Conservation (phyloP, 2,113 vertebrate genomes). For the Anguilla rostrata region DNA sequence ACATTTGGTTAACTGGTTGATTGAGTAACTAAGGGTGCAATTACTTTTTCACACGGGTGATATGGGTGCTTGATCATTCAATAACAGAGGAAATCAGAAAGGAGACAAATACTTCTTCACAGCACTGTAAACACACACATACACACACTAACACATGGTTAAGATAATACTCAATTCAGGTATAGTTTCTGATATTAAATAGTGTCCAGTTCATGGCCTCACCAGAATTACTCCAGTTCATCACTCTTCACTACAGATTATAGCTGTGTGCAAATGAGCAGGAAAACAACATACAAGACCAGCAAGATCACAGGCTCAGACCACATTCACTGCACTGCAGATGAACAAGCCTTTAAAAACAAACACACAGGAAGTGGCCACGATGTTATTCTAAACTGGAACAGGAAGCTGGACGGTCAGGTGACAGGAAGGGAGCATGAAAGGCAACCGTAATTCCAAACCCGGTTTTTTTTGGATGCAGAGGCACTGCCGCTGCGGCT, state of each 20-base stretch:
- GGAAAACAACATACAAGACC: background rate
- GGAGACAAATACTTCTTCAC: too few relatives aligned
- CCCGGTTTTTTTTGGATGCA: background rate
- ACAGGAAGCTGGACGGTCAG: background rate
- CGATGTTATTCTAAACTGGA: background rate
- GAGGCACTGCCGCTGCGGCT: background rate
- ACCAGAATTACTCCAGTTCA: slow-evolving; percentile 7
- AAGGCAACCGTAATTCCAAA: background rate
- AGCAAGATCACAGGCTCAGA: background rate
- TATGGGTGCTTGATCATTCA: too few relatives aligned
- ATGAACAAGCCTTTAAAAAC: background rate
- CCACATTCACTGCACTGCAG: too few relatives aligned
- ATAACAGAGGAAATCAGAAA: too few relatives aligned
- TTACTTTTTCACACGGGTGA: too few relatives aligned
- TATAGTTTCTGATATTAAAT: too few relatives aligned
- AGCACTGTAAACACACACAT: too few relatives aligned
- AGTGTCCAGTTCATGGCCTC: background rate
- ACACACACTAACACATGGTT: too few relatives aligned
- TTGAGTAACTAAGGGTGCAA: too few relatives aligned
- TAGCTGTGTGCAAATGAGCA: background rate
- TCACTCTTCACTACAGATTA: background rate
- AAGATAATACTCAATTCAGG: too few relatives aligned
- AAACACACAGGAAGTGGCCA: background rate
- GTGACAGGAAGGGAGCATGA: background rate
- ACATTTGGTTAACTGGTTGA: too few relatives aligned